These are phyloP conservation scores for Stichodactyla helianthus DNA, from an alignment of 64 coral and sea anemone species.

Conservation along the genomic window DNA sequence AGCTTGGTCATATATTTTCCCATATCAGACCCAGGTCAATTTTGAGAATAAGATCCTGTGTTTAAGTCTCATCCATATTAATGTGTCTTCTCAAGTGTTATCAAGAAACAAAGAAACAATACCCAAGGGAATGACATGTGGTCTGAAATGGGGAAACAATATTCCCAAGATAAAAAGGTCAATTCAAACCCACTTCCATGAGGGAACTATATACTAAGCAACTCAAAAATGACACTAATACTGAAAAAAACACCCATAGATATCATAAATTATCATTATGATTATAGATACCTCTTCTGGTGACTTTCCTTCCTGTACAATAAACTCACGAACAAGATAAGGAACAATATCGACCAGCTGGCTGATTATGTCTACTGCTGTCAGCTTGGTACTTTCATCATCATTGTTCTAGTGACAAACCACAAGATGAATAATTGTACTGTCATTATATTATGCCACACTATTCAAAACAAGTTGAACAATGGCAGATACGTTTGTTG, in stretches of 20 bases:
- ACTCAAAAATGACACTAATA: too few relatives aligned
- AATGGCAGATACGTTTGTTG: not conserved
- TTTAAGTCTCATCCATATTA: too few relatives aligned
- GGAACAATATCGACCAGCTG: slow-evolving; percentile 92
- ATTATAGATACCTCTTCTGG: slow-evolving; percentile 64
- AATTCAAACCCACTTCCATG: too few relatives aligned
- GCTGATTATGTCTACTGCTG: slow-evolving; percentile 86
- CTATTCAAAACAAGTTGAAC: not conserved
- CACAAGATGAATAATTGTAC: not conserved
- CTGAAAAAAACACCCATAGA: too few relatives aligned
- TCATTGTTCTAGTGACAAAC: slow-evolving; percentile 65
- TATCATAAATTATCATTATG: not conserved
- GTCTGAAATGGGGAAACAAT: too few relatives aligned
- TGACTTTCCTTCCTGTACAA: slow-evolving; percentile 85
- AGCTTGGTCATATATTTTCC: too few relatives aligned
- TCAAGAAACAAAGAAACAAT: too few relatives aligned
- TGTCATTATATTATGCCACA: not conserved
- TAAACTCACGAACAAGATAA: slow-evolving; percentile 89
- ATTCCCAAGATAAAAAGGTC: too few relatives aligned
- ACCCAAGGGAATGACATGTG: too few relatives aligned
- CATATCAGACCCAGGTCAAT: not conserved
- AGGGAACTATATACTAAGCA: too few relatives aligned
- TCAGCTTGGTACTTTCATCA: slow-evolving; percentile 56
- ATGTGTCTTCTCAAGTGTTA: too few relatives aligned
- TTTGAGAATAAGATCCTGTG: not conserved